These are phyloP conservation scores for Drosophila mercatorum DNA, from an alignment of 2,888 invertebrate genomes.

Conservation along the genomic window DNA sequence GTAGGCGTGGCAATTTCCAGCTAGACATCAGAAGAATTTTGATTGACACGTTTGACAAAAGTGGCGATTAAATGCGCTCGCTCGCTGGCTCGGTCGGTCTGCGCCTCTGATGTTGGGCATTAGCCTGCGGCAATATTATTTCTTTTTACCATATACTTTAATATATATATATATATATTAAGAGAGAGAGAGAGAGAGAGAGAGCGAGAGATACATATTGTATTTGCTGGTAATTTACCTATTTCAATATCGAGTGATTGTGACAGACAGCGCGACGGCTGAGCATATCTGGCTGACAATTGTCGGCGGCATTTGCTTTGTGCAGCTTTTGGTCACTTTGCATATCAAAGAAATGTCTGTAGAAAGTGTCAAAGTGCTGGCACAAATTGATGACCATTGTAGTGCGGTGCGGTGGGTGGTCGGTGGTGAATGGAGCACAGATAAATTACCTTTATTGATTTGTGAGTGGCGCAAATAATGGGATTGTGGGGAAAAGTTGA, in stretches of 20 bases:
- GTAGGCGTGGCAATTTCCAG: conserved; percentile 34
- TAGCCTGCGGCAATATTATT: conserved; percentile 37
- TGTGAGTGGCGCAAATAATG: not conserved
- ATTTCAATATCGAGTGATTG: conserved; percentile 66
- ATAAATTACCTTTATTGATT: conserved; percentile 26
- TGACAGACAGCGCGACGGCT: conserved; percentile 59
- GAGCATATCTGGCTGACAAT: conserved; percentile 64
- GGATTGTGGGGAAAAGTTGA: not conserved
- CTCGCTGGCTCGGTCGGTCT: conserved; percentile 45
- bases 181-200: too few relatives aligned
- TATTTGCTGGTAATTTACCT: conserved; percentile 59
- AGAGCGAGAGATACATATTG: not conserved
- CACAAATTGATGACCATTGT: conserved; percentile 54
- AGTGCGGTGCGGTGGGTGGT: conserved; percentile 29
- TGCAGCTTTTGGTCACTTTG: conserved; percentile 69
- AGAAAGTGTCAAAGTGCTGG: conserved; percentile 63
- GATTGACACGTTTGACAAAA: conserved; percentile 77
- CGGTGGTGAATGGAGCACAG: conserved; percentile 34
- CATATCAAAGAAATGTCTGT: conserved; percentile 66
- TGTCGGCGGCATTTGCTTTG: conserved; percentile 70
- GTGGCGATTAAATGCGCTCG: conserved; percentile 68
- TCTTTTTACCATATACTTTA: conserved; percentile 6
- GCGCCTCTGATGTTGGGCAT: conserved; percentile 49
- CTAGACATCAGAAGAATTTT: conserved; percentile 46
- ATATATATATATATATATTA: not conserved